These are phyloP conservation scores for Motacilla alba DNA, from an alignment of 2,113 vertebrate genomes.

Conservation along the genomic window DNA sequence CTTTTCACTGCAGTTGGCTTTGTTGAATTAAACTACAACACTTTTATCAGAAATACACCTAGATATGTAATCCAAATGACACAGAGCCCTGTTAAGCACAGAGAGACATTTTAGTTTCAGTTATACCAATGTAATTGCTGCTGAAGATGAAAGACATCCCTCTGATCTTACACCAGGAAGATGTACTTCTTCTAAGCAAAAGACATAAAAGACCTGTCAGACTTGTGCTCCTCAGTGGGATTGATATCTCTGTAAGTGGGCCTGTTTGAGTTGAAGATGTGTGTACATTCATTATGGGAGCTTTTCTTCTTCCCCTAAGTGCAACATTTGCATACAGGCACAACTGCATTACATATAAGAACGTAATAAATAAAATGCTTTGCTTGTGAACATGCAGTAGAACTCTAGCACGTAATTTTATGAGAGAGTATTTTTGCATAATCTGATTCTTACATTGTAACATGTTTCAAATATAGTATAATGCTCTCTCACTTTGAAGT, in stretches of 20 bases:
- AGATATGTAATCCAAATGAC: background rate
- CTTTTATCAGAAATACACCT: background rate
- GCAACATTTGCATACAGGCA: background rate
- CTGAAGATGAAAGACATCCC: background rate
- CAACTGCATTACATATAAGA: background rate
- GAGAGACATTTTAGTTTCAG: background rate
- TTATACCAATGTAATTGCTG: background rate
- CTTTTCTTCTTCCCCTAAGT: background rate
- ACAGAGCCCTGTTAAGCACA: background rate
- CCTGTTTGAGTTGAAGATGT: background rate
- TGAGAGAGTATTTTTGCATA: background rate
- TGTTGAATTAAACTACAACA: background rate
- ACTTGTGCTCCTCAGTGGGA: background rate
- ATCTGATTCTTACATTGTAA: conserved; percentile 14
- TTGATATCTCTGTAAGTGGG: background rate
- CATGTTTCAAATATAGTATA: background rate
- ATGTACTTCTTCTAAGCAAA: background rate
- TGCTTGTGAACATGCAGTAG: background rate
- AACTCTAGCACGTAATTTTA: conserved; percentile 36
- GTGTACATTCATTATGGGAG: background rate
- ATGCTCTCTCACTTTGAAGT: background rate
- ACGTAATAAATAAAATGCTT: background rate
- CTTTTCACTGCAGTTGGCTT: background rate
- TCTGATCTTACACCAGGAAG: background rate
- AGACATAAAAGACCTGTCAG: background rate